Percentiles rank a stretch among this genome's conserved stretches.
These are phyloP conservation scores for Nomada hirtipes DNA, from an alignment of 2,888 invertebrate species.

Conservation along the genomic window DNA sequence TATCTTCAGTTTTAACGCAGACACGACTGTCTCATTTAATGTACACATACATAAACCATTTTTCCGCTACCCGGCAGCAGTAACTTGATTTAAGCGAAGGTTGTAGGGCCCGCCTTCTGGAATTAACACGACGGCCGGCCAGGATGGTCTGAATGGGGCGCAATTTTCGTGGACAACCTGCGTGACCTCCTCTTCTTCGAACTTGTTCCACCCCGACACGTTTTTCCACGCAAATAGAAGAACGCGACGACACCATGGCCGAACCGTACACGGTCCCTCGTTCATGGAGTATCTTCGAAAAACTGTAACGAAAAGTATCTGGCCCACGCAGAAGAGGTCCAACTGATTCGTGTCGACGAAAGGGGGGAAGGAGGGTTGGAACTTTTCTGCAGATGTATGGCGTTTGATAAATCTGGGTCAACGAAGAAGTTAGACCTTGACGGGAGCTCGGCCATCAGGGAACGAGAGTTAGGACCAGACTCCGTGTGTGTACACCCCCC, in stretches of 20 bases:
- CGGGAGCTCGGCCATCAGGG: slow-evolving; percentile 1
- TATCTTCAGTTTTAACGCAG: too few relatives aligned
- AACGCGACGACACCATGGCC: not conserved
- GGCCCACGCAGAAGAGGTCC: not conserved
- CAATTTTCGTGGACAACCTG: slow-evolving; percentile 16
- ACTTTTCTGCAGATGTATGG: not conserved
- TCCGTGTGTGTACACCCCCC: not conserved
- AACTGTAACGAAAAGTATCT: not conserved
- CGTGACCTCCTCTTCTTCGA: not conserved
- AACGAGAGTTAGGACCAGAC: not conserved
- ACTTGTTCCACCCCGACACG: not conserved
- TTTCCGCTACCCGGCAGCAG: too few relatives aligned
- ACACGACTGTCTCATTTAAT: too few relatives aligned
- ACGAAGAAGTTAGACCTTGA: not conserved
- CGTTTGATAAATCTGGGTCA: slow-evolving; percentile 8
- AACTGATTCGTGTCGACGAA: not conserved
- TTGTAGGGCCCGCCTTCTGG: too few relatives aligned
- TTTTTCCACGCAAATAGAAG: not conserved
- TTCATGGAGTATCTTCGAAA: not conserved
- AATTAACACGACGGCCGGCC: too few relatives aligned
- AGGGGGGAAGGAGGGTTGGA: too few relatives aligned
- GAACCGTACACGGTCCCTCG: too few relatives aligned
- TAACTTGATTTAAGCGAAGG: too few relatives aligned
- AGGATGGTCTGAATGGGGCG: slow-evolving; percentile 14
- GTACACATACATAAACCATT: too few relatives aligned